Percentiles rank a stretch among this genome's conserved stretches.
phyloP scores from a whole-genome alignment of 2,113 vertebrate genomes.

The Sceloporus tristichus region DNA sequence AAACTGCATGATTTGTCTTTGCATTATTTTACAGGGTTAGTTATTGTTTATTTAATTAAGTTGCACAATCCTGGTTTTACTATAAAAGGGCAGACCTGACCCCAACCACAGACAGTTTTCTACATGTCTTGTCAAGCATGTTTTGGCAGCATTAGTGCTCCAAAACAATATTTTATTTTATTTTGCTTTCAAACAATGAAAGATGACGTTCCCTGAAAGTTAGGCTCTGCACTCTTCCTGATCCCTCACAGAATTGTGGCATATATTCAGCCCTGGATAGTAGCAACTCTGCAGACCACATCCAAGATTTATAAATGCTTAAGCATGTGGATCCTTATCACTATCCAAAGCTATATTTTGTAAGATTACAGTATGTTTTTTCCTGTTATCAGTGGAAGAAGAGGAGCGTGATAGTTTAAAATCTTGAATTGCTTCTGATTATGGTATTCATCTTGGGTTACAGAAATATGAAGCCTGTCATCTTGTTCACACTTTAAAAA shows the following conservation, averaged over 20 bases:
- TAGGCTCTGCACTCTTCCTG: no score
- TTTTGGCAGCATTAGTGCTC: neutral
- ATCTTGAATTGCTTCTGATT: slow-evolving; percentile 19
- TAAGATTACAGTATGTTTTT: neutral
- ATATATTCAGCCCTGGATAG: neutral
- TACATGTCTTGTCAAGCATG: neutral
- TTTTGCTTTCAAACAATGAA: no score
- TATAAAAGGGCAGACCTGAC: neutral
- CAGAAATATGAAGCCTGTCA: slow-evolving; percentile 34
- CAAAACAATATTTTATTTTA: no score
- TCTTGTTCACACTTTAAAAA: neutral
- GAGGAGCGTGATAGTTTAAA: neutral
- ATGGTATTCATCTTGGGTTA: neutral
- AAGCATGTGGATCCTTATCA: neutral
- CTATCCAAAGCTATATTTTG: neutral
- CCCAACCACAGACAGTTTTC: no score
- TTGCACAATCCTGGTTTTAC: neutral
- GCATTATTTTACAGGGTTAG: no score
- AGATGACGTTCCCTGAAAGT: no score
- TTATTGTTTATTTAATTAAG: neutral
- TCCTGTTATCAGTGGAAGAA: neutral
- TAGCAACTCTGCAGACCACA: no score
- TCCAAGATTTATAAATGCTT: neutral
- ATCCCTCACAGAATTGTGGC: no score
- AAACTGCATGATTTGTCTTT: neutral